Percentiles rank a stretch among this genome's conserved stretches.
Conservation (phyloP, 2,113 vertebrate species). For the Trogon surrucura region DNA sequence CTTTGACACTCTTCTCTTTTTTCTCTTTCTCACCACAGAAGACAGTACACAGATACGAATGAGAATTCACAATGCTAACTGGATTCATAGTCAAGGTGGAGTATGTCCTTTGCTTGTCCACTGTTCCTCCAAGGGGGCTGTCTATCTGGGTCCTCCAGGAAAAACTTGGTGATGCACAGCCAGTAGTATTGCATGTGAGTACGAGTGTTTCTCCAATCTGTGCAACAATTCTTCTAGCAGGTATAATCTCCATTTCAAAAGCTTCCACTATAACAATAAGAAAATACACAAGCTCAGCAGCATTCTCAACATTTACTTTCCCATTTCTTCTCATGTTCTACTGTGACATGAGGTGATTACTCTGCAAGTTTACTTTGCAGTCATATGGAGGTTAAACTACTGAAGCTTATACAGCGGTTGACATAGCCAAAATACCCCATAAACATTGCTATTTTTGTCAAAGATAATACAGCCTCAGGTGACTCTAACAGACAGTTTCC, state of each 20-base stretch:
- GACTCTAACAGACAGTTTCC: neutral
- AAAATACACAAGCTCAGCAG: neutral
- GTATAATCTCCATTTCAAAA: conserved; percentile 58
- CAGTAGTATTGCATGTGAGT: conserved; percentile 65
- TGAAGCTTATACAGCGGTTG: neutral
- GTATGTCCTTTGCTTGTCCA: neutral
- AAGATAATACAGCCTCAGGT: neutral
- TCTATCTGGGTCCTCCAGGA: conserved; percentile 75
- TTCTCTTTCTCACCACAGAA: conserved; percentile 34
- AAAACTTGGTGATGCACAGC: conserved; percentile 71
- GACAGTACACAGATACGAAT: conserved; percentile 73
- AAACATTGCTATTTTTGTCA: neutral
- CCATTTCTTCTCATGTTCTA: neutral
- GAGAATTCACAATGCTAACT: conserved; percentile 51
- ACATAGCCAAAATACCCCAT: neutral
- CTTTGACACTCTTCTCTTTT: conserved; percentile 49
- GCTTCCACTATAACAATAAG: conserved; percentile 40
- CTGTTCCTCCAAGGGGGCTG: conserved; percentile 61
- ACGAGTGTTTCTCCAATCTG: conserved; percentile 56
- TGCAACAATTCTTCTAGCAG: conserved; percentile 15
- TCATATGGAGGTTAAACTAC: neutral
- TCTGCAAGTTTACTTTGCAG: neutral
- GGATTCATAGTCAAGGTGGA: conserved; percentile 71
- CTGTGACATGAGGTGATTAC: neutral
- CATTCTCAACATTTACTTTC: neutral